Evolutionary conservation across 30 jellyfish, hydroid and myxozoan genomes (phyloP).

Genomic region (Hydractinia echinata): DNA sequence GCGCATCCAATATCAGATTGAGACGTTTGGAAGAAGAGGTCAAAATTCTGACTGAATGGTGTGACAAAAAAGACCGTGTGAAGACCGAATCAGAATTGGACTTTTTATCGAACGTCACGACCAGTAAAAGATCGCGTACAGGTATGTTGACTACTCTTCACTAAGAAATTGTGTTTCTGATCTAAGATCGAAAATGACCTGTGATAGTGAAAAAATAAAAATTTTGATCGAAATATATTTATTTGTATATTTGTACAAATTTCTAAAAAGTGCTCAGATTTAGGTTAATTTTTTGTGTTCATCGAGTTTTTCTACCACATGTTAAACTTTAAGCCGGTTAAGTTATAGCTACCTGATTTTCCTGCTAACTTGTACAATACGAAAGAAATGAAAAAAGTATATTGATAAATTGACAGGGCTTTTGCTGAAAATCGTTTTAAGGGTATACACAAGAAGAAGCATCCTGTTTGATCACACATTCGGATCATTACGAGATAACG

Average conservation of each 20-base stretch:
- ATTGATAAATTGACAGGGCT: too few relatives aligned
- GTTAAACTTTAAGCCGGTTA: too few relatives aligned
- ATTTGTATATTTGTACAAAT: background rate
- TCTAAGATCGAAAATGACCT: too few relatives aligned
- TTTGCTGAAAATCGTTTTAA: too few relatives aligned
- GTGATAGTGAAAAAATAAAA: background rate
- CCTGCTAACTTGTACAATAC: too few relatives aligned
- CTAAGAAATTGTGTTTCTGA: too few relatives aligned
- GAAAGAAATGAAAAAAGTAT: too few relatives aligned
- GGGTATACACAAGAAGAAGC: too few relatives aligned
- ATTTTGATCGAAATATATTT: background rate
- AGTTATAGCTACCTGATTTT: too few relatives aligned
- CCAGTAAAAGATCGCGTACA: slow-evolving; percentile 49
- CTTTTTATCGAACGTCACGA: slow-evolving; percentile 32
- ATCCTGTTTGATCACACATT: too few relatives aligned
- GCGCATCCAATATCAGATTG: slow-evolving; percentile 89
- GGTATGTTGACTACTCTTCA: background rate
- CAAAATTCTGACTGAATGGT: slow-evolving; percentile 86
- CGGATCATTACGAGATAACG: too few relatives aligned
- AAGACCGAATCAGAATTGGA: slow-evolving; percentile 53
- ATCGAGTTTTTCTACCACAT: too few relatives aligned
- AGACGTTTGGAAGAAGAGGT: slow-evolving; percentile 86
- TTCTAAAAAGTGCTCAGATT: background rate
- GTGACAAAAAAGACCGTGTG: slow-evolving; percentile 71
- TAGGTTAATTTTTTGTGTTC: background rate